phyloP scores from a whole-genome alignment of 2,888 invertebrate species.

The Pteria penguin region DNA sequence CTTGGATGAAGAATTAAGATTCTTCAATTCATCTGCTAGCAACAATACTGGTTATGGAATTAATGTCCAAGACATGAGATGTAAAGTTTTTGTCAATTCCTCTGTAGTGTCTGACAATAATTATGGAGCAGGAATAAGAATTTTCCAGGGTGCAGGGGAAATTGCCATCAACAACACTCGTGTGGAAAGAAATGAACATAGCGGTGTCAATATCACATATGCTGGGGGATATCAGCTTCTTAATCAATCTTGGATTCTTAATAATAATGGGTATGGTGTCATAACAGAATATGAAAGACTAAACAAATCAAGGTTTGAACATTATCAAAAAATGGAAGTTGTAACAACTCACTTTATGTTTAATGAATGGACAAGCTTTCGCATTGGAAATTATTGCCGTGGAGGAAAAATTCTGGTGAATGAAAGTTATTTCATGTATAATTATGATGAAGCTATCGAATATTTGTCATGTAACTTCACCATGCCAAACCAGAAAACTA shows the following conservation, averaged over 20 bases:
- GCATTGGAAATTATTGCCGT: constrained; percentile 94
- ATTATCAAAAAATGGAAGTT: constrained; percentile 80
- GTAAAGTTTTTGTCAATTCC: constrained; percentile 91
- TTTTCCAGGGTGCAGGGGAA: constrained; percentile 94
- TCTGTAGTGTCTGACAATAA: constrained; percentile 90
- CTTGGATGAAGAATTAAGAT: constrained; percentile 80
- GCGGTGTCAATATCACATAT: constrained; percentile 95
- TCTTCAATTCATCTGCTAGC: constrained; percentile 90
- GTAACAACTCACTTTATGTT: constrained; percentile 92
- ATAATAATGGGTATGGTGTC: constrained; percentile 88
- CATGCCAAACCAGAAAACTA: constrained; percentile 53
- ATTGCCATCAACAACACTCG: constrained; percentile 94
- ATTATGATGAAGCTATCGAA: constrained; percentile 89
- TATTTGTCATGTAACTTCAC: constrained; percentile 90
- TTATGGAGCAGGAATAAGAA: constrained; percentile 92
- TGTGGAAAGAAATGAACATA: constrained; percentile 88
- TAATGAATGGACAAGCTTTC: constrained; percentile 92
- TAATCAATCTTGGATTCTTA: constrained; percentile 90
- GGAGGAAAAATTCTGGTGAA: constrained; percentile 86
- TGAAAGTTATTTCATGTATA: constrained; percentile 93
- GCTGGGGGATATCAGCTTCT: constrained; percentile 96
- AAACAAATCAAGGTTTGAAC: constrained; percentile 73
- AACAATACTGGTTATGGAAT: constrained; percentile 97
- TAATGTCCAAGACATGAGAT: constrained; percentile 93
- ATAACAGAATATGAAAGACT: constrained; percentile 73